phyloP scores from a whole-genome alignment of 1,140 invertebrate species.

The Drosophila albomicans region DNA sequence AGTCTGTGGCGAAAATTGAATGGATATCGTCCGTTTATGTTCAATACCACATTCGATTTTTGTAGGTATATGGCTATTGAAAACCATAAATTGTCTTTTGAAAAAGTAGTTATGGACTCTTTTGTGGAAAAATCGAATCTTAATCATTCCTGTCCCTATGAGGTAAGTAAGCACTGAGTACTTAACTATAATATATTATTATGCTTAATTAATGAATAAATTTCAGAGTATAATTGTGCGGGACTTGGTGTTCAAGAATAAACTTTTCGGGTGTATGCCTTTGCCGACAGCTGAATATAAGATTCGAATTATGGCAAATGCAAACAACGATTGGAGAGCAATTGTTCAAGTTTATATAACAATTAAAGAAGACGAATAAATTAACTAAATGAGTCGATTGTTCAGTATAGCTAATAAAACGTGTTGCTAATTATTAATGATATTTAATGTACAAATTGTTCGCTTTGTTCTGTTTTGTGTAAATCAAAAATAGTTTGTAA shows the following conservation, averaged over 20 bases:
- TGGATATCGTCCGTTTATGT: constrained; percentile 44
- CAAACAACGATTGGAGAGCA: constrained; percentile 43
- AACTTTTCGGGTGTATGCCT: constrained; percentile 14
- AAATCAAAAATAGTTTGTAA: not conserved
- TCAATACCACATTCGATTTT: constrained; percentile 35
- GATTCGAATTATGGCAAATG: constrained; percentile 26
- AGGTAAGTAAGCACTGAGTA: not conserved
- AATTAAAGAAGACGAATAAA: not conserved
- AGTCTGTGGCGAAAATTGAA: constrained; percentile 29
- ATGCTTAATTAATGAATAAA: not conserved
- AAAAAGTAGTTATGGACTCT: not conserved
- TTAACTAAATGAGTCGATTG: too few species aligned
- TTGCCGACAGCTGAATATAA: constrained; percentile 52
- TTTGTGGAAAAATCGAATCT: constrained; percentile 2
- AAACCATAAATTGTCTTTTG: constrained; percentile 1
- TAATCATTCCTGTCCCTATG: constrained; percentile 26
- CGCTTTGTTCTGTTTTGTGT: too few species aligned
- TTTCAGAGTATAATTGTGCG: constrained; percentile 14
- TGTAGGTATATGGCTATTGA: constrained; percentile 23
- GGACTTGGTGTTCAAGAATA: constrained; percentile 17
- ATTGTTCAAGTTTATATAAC: not conserved
- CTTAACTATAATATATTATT: not conserved
- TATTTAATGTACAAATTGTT: too few species aligned
- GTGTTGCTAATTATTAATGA: too few species aligned
- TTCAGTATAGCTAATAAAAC: too few species aligned